These are phyloP conservation scores for Anoplophora glabripennis DNA, from an alignment of 1,140 invertebrate species.

Conservation along the genomic window DNA sequence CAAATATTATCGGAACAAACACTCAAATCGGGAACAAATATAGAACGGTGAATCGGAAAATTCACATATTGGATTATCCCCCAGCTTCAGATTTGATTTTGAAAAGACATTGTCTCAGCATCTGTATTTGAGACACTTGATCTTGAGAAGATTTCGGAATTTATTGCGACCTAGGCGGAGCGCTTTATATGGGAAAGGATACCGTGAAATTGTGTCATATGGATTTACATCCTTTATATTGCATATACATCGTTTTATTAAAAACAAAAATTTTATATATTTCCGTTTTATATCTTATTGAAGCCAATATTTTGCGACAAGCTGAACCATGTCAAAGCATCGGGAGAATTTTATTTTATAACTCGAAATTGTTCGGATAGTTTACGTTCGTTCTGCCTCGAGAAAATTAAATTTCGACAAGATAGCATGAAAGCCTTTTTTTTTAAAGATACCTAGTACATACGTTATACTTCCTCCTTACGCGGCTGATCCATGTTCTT, in stretches of 20 bases:
- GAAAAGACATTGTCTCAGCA: conserved; percentile 21
- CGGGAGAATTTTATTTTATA: too few species aligned
- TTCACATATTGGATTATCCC: conserved; percentile 29
- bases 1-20: conserved; percentile 26
- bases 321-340: too few species aligned
- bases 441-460: too few species aligned
- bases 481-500: too few species aligned
- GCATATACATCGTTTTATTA: conserved; percentile 3
- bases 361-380: too few species aligned
- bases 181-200: background rate
- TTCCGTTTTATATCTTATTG: too few species aligned
- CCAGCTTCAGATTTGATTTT: conserved; percentile 26
- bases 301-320: too few species aligned
- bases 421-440: too few species aligned
- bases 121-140: conserved; percentile 23
- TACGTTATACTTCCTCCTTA: too few species aligned
- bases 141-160: conserved; percentile 19
- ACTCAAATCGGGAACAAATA: conserved; percentile 25
- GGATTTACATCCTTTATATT: conserved; percentile 11
- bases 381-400: too few species aligned
- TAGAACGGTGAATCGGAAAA: conserved; percentile 24
- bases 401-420: too few species aligned
- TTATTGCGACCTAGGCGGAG: conserved; percentile 14
- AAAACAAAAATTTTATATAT: conserved; percentile 2
- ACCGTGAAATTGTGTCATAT: background rate